A percentile compares a stretch with the other conserved stretches of the same genome.
Conservation (phyloP, 2,888 invertebrate species). For the Augochlorella aurata region DNA sequence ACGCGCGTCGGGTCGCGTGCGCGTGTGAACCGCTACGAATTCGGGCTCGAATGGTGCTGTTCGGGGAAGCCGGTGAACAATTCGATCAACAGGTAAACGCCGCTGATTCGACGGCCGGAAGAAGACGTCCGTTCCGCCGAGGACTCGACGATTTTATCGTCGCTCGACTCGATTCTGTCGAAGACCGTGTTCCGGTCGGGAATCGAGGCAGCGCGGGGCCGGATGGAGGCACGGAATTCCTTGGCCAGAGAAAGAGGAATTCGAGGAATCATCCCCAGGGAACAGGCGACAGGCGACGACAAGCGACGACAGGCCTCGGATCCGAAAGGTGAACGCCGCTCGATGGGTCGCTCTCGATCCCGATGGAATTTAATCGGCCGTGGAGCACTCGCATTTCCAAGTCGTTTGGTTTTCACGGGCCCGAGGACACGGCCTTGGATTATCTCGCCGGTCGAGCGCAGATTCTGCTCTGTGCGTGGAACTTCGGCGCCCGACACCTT, state of each 20-base stretch:
- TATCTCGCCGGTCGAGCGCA: conserved; percentile 10
- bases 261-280: background rate
- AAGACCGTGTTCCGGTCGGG: background rate
- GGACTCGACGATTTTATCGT: background rate
- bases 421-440: background rate
- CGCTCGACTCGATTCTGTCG: background rate
- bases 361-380: conserved; percentile 30
- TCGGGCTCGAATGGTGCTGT: background rate
- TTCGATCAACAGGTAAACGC: conserved; percentile 18
- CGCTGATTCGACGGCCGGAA: background rate
- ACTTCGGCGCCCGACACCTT: background rate
- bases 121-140: background rate
- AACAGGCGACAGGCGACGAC: background rate
- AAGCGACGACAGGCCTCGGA: background rate
- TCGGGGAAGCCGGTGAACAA: background rate
- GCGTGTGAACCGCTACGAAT: background rate
- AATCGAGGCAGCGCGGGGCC: background rate
- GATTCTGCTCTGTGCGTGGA: conserved; percentile 2
- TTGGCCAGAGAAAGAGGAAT: background rate
- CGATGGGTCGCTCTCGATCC: background rate
- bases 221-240: background rate
- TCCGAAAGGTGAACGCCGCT: conserved; percentile 1
- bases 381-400: conserved; percentile 30
- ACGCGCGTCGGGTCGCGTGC: background rate
- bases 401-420: conserved; percentile 17